Percentiles rank a stretch among this genome's conserved stretches.
These are phyloP conservation scores for Valencia hispanica DNA, from an alignment of 2,797 vertebrate species.

Conservation along the genomic window DNA sequence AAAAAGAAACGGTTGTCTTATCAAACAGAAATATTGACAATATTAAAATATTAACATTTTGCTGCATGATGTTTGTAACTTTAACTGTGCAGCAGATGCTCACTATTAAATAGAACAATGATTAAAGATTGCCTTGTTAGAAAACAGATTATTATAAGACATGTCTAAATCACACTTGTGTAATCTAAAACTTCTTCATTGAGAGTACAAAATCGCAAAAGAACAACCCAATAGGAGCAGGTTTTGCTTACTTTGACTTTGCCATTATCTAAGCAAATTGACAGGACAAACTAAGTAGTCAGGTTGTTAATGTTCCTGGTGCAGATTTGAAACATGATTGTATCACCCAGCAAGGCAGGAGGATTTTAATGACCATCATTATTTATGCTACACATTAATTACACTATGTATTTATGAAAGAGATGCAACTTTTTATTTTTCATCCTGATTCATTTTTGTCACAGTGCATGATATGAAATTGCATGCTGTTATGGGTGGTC, in stretches of 20 bases:
- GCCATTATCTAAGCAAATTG: constrained; percentile 44
- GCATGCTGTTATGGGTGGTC: constrained; percentile 62
- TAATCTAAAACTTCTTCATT: constrained; percentile 29
- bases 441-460: constrained; percentile 50
- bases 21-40: neutral
- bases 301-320: constrained; percentile 30
- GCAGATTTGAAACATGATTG: constrained; percentile 32
- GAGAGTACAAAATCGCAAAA: constrained; percentile 32
- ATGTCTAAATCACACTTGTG: constrained; percentile 20
- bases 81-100: neutral
- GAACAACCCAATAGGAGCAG: constrained; percentile 39
- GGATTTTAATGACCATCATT: constrained; percentile 39
- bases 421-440: constrained; percentile 36
- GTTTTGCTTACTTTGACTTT: constrained; percentile 62
- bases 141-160: constrained; percentile 8
- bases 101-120: neutral
- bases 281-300: constrained; percentile 47
- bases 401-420: constrained; percentile 36
- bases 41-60: neutral
- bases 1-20: neutral
- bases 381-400: constrained; percentile 48
- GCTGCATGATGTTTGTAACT: neutral
- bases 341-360: constrained; percentile 15
- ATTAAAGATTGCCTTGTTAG: neutral
- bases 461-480: constrained; percentile 46